These are phyloP conservation scores for Rhodeus uyekii DNA, from an alignment of 2,797 vertebrate genomes.

Conservation along the genomic window DNA sequence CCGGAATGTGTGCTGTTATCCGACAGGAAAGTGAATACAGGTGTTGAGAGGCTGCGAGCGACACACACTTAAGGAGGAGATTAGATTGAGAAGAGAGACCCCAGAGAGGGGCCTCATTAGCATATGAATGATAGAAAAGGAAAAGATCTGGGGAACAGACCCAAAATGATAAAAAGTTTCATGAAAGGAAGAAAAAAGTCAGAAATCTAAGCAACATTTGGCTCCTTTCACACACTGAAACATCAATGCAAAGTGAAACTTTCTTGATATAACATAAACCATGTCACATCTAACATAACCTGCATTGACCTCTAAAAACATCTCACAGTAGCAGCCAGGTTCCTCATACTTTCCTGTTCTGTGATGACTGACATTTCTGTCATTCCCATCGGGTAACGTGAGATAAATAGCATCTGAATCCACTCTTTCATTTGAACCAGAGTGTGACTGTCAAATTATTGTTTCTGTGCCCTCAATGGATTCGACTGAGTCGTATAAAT, in stretches of 20 bases:
- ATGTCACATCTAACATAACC: not conserved
- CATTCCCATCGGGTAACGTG: not conserved
- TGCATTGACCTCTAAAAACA: not conserved
- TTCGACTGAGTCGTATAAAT: slow-evolving; percentile 10
- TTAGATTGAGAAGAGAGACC: slow-evolving; percentile 60
- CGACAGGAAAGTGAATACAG: not conserved
- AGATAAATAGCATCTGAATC: slow-evolving; percentile 19
- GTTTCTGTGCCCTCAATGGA: not conserved
- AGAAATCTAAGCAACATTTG: not conserved
- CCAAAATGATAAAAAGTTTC: slow-evolving; percentile 51
- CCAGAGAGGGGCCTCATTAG: slow-evolving; percentile 69
- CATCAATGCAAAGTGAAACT: not conserved
- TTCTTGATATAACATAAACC: slow-evolving; percentile 11
- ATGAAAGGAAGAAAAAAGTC: not conserved
- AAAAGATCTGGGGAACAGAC: slow-evolving; percentile 54
- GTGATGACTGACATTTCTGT: slow-evolving; percentile 19
- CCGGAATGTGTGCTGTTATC: not conserved
- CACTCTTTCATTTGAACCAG: slow-evolving; percentile 27
- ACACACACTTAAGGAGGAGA: slow-evolving; percentile 4
- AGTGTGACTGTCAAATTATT: slow-evolving; percentile 23
- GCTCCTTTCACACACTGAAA: not conserved
- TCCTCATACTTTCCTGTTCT: slow-evolving; percentile 11
- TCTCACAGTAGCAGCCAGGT: not conserved
- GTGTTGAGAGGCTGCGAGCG: not conserved
- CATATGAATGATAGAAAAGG: slow-evolving; percentile 70